Percentiles rank a stretch among this genome's conserved stretches.
Conservation (phyloP, 2,888 invertebrate species). For the Cantharis flavilabris region DNA sequence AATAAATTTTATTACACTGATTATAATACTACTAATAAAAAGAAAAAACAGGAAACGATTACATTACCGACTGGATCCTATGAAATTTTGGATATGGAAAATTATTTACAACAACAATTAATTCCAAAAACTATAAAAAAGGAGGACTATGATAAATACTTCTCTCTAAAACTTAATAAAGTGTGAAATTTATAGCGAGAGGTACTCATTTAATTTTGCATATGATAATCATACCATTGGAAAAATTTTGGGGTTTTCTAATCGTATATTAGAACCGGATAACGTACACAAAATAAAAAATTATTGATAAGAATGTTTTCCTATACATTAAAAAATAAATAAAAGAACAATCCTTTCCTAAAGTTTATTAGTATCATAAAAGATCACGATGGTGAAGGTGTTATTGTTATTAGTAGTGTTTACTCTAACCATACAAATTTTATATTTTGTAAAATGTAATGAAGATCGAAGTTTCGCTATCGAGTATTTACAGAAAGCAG, state of each 20-base stretch:
- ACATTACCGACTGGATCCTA: conserved; percentile 43
- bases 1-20: conserved; percentile 42
- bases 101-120: conserved; percentile 23
- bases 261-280: conserved; percentile 9
- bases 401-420: too few relatives aligned
- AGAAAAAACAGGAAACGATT: neutral
- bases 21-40: conserved; percentile 25
- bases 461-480: too few relatives aligned
- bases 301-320: too few relatives aligned
- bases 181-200: conserved; percentile 29
- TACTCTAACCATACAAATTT: too few relatives aligned
- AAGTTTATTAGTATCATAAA: too few relatives aligned
- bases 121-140: too few relatives aligned
- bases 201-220: conserved; percentile 16
- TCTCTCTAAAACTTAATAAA: neutral
- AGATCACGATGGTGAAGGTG: too few relatives aligned
- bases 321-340: too few relatives aligned
- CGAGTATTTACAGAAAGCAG: too few relatives aligned
- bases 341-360: too few relatives aligned
- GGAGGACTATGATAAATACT: too few relatives aligned
- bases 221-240: conserved; percentile 11
- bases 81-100: conserved; percentile 42
- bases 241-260: conserved; percentile 12
- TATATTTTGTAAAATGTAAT: too few relatives aligned
- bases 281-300: conserved; percentile 5